These are phyloP conservation scores for Drosophila punjabiensis DNA, from an alignment of 1,140 invertebrate genomes.

Conservation along the genomic window DNA sequence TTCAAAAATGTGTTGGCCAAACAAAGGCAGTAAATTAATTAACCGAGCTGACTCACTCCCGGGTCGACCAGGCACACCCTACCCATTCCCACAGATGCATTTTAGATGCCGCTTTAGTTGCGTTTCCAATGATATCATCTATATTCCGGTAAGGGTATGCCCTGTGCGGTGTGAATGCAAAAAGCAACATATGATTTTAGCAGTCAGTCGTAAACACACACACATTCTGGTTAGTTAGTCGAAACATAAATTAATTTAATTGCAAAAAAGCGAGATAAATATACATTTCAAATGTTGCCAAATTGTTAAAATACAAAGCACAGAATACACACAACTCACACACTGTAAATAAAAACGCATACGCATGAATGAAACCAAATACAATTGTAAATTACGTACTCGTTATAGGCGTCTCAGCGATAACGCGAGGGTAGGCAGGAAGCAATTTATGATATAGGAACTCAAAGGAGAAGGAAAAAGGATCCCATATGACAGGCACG, in stretches of 20 bases:
- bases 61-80: conserved; percentile 1
- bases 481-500: background rate
- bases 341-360: conserved; percentile 28
- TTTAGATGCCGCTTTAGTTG: background rate
- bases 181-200: conserved; percentile 9
- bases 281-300: conserved; percentile 54
- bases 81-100: background rate
- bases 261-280: conserved; percentile 24
- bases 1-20: conserved; percentile 25
- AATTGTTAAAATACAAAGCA: conserved; percentile 51
- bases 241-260: conserved; percentile 45
- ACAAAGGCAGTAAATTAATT: conserved; percentile 44
- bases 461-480: background rate
- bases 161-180: background rate
- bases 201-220: conserved; percentile 4
- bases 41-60: background rate
- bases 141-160: conserved; percentile 14
- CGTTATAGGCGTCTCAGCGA: conserved; percentile 55
- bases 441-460: conserved; percentile 27
- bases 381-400: conserved; percentile 78
- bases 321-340: conserved; percentile 12
- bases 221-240: conserved; percentile 42
- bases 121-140: background rate
- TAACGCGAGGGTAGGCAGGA: conserved; percentile 24
- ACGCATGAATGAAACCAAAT: conserved; percentile 50